These are phyloP conservation scores for Branchellion lobata DNA, from an alignment of 2,888 invertebrate species.

Conservation along the genomic window DNA sequence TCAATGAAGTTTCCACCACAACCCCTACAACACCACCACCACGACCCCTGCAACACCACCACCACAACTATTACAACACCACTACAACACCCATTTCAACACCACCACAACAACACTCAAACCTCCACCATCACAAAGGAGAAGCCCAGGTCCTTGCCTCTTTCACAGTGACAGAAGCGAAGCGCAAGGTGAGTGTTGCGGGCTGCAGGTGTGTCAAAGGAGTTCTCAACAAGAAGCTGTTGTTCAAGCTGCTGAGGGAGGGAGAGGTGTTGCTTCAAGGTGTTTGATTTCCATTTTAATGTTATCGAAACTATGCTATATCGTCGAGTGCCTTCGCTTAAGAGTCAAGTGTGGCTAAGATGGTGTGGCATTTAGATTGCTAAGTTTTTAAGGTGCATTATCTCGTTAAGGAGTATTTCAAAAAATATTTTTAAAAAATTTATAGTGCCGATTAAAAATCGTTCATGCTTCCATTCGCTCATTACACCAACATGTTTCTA, in stretches of 20 bases:
- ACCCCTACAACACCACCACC: neutral
- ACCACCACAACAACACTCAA: too few relatives aligned
- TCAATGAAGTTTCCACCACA: neutral
- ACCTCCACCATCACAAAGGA: slow-evolving; percentile 64
- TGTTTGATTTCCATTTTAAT: slow-evolving; percentile 13
- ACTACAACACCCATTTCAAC: too few relatives aligned
- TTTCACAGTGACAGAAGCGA: slow-evolving; percentile 72
- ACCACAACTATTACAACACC: too few relatives aligned
- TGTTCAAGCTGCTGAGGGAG: slow-evolving; percentile 72
- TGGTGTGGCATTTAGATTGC: too few relatives aligned
- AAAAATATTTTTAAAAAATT: too few relatives aligned
- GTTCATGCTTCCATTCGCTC: too few relatives aligned
- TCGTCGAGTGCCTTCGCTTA: neutral
- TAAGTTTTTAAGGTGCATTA: neutral
- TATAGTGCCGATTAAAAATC: too few relatives aligned
- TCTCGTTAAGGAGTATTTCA: too few relatives aligned
- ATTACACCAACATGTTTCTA: neutral
- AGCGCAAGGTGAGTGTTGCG: slow-evolving; percentile 77
- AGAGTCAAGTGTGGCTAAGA: too few relatives aligned
- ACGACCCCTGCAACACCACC: too few relatives aligned
- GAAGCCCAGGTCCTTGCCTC: slow-evolving; percentile 82
- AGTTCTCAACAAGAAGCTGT: slow-evolving; percentile 69
- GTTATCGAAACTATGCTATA: neutral
- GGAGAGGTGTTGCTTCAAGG: slow-evolving; percentile 62
- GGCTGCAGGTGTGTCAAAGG: slow-evolving; percentile 85